Evolutionary conservation across 2,888 invertebrate genomes (phyloP), one percentile per base, ranked within the genome.

Genomic region (Stenichneumon culpator): DNA sequence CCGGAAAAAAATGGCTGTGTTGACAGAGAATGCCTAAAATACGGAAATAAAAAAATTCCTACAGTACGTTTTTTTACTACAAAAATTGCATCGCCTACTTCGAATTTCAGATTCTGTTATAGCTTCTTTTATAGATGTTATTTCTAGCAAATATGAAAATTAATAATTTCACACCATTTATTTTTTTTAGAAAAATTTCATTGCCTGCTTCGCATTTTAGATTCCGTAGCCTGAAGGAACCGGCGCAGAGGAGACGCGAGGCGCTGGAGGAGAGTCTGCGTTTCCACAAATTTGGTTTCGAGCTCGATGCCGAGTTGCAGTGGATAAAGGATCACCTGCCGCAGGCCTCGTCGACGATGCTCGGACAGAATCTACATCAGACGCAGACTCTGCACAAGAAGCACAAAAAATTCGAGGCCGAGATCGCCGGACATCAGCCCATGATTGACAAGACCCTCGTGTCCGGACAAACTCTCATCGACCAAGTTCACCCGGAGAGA

Each of bases 301-400:
- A 99, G 92, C 96, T 99, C 68, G 97, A 98, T 69, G 97, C 97
- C 0, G 99, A 99, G 93, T 95, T 98, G 90, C 98, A 98, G 92
- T 99, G 99, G 99, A 97, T 99, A 87, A 96, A 97, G 54, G 99
- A 99, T 93, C 98, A 98, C 84, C 94, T 97, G 88, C 97, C 98
- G 0, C 95, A 97, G 0, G 98, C 98, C 0, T 95, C 96, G 0
- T 97, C 98, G 0, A 96, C 96, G 16, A 95, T 95, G 39, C 94
- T 97, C 32, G 98, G 98, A 0, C 96, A 97, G 77, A 99, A 98
- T 94, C 95, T 99, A 57, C 97, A 98, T 91, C 98, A 99, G 90
- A 98, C 99, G 0, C 98, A 99, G 93, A 98, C 97, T 19, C 95
- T 98, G 82, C 96, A 97, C 92, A 99, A 99, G 95, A 99, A 99